Evolutionary conservation across 1,140 invertebrate genomes (phyloP).

Genomic region (Trichogramma pretiosum): DNA sequence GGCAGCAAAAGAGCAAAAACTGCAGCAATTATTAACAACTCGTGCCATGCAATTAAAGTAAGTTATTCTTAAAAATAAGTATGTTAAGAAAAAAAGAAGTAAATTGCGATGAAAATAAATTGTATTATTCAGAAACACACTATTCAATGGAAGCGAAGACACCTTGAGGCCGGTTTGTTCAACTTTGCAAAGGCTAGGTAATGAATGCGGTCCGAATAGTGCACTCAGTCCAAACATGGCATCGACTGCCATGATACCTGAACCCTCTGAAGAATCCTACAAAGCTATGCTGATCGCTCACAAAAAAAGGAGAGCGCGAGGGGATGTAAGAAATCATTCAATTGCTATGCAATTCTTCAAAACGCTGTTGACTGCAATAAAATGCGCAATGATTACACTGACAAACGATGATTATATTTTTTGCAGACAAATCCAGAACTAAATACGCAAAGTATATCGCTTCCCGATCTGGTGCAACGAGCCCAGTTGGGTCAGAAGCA

Average conservation of each 20-base stretch:
- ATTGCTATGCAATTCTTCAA: conserved; percentile 6
- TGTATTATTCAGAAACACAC: too few relatives aligned
- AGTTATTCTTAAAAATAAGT: neutral
- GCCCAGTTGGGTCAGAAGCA: conserved; percentile 44
- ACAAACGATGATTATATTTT: conserved; percentile 29
- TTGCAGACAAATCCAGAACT: conserved; percentile 48
- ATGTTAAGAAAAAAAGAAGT: too few relatives aligned
- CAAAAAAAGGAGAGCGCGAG: conserved; percentile 51
- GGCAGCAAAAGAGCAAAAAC: conserved; percentile 53
- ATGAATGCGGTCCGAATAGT: conserved; percentile 40
- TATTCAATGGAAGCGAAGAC: too few relatives aligned
- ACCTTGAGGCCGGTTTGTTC: conserved; percentile 43
- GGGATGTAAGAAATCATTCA: conserved; percentile 46
- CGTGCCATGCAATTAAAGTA: neutral
- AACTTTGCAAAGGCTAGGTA: conserved; percentile 43
- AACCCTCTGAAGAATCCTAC: conserved; percentile 62
- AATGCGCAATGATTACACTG: conserved; percentile 28
- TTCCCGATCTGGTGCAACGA: conserved; percentile 51
- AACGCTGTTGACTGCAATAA: conserved; percentile 29
- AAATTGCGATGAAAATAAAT: too few relatives aligned
- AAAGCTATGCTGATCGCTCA: conserved; percentile 57
- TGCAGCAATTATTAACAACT: conserved; percentile 1
- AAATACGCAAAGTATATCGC: conserved; percentile 49
- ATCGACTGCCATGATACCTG: conserved; percentile 34
- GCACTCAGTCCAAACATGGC: neutral